A percentile compares a stretch with the other conserved stretches of the same genome.
phyloP scores from a whole-genome alignment of 2,888 invertebrate genomes.

The Plemyria rubiginata region DNA sequence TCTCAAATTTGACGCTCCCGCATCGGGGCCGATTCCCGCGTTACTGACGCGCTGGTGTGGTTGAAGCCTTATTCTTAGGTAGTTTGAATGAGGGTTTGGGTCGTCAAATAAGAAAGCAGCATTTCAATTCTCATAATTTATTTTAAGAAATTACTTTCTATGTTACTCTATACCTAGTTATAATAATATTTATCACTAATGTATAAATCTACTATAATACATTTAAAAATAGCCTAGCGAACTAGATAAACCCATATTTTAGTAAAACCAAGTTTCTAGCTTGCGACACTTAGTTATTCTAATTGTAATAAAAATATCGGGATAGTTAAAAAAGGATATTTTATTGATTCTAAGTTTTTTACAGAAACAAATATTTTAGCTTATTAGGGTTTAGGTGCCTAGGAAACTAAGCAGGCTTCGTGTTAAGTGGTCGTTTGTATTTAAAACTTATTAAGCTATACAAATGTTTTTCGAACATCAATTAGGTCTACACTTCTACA shows the following conservation, averaged over 20 bases:
- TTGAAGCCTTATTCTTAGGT: too few species aligned
- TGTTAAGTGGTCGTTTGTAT: neutral
- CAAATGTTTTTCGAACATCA: neutral
- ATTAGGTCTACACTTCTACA: neutral
- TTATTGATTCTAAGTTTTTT: neutral
- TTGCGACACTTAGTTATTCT: neutral
- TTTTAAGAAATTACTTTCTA: conserved; percentile 29
- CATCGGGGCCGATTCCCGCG: too few species aligned
- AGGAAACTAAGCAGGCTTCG: neutral
- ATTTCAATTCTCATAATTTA: conserved; percentile 21
- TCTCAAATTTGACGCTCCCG: too few species aligned
- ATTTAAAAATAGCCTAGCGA: conserved; percentile 26
- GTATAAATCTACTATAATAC: conserved; percentile 20
- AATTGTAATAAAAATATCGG: neutral
- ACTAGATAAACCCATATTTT: conserved; percentile 7
- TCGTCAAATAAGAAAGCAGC: conserved; percentile 3
- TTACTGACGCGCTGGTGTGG: too few species aligned
- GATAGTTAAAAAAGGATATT: neutral
- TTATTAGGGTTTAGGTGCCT: neutral
- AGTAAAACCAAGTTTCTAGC: neutral
- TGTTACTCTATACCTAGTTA: conserved; percentile 26
- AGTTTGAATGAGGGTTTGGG: too few species aligned
- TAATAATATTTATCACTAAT: conserved; percentile 22
- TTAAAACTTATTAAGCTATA: neutral
- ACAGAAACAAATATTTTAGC: neutral